Evolutionary conservation across 2,888 invertebrate species (phyloP).

Genomic region (Eupithecia exiguata): DNA sequence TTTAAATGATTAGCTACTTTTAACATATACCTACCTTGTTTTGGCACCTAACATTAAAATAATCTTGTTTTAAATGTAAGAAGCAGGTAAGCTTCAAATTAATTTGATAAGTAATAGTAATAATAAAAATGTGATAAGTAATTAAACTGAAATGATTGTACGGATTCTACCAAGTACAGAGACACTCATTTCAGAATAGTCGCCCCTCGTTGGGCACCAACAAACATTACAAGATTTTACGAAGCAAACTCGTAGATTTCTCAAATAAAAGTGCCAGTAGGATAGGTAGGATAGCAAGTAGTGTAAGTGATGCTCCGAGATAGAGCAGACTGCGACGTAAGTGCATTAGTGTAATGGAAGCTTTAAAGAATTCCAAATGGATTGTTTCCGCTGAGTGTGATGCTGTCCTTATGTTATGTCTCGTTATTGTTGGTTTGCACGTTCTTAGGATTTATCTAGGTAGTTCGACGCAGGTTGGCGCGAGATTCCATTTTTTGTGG

Average conservation of each 20-base stretch:
- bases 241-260: neutral
- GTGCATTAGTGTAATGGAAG: conserved; percentile 31
- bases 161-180: neutral
- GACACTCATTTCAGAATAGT: neutral
- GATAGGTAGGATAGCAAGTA: conserved; percentile 5
- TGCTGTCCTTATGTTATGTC: conserved; percentile 3
- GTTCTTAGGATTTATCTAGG: neutral
- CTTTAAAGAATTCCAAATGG: conserved; percentile 11
- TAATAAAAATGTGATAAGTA: no score
- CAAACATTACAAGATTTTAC: neutral
- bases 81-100: no score
- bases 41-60: neutral
- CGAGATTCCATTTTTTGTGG: no score
- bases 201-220: conserved; percentile 6
- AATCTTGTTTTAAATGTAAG: no score
- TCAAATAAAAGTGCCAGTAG: conserved; percentile 10
- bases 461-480: no score
- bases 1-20: neutral
- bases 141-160: no score
- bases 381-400: conserved; percentile 3
- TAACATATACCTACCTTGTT: no score
- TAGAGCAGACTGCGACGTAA: conserved; percentile 26
- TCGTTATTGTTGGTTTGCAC: neutral
- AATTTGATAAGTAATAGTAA: no score
- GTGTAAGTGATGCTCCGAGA: conserved; percentile 24